A percentile compares a stretch with the other conserved stretches of the same genome.
Evolutionary conservation across 2,888 invertebrate genomes (phyloP).

Genomic region (Pterobdella sp.): DNA sequence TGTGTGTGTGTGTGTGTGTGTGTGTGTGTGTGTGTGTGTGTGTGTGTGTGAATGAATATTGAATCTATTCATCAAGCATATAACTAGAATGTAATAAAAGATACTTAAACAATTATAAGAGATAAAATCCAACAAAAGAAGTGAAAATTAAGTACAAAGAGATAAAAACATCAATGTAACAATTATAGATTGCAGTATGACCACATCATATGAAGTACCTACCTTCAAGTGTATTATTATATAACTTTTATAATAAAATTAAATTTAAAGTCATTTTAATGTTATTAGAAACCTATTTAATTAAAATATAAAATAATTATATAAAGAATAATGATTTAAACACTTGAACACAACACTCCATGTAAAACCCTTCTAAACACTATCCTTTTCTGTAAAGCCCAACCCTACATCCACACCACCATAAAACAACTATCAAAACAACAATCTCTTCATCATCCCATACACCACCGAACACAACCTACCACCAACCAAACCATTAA

Average conservation of each 20-base stretch:
- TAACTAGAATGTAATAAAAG: no score
- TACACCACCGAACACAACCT: background rate
- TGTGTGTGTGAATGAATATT: constrained; percentile 12
- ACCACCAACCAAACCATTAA: background rate
- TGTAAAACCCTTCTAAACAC: background rate
- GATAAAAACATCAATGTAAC: no score
- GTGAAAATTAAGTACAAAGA: no score
- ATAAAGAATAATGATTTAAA: no score
- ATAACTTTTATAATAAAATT: no score
- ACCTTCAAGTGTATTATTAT: background rate
- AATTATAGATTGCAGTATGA: background rate
- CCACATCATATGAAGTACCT: background rate
- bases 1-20: constrained; percentile 13
- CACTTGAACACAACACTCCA: no score
- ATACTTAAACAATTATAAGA: no score
- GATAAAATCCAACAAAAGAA: no score
- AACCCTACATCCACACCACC: background rate
- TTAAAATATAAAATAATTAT: no score
- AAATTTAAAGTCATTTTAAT: no score
- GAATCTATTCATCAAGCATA: no score
- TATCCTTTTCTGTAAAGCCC: background rate
- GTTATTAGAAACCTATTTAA: no score
- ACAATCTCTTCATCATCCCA: background rate
- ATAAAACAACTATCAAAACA: background rate
- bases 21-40: constrained; percentile 12